These are phyloP conservation scores for Sylvilagus bachmani DNA, from an alignment of 2,113 vertebrate species.

Conservation along the genomic window DNA sequence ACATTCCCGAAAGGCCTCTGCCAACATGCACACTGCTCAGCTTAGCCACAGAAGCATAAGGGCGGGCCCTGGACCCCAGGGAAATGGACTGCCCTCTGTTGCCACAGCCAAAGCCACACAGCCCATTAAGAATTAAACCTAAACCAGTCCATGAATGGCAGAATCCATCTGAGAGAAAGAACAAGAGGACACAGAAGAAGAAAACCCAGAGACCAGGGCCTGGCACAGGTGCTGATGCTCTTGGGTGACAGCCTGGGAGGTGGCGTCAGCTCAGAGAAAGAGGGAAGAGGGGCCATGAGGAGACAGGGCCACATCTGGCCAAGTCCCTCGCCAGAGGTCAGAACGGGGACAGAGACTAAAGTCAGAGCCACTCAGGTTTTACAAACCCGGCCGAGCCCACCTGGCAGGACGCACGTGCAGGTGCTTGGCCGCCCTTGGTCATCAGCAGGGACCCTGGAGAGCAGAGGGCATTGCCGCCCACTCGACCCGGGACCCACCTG, in stretches of 20 bases:
- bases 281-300: neutral
- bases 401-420: neutral
- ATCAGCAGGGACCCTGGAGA: no score
- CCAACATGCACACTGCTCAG: neutral
- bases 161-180: slow-evolving; percentile 10
- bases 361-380: neutral
- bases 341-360: neutral
- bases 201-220: neutral
- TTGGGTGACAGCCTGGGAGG: neutral
- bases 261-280: rapidly evolving
- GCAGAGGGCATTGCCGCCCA: no score
- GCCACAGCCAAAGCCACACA: slow-evolving; percentile 20
- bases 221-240: no score
- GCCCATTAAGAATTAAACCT: neutral
- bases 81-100: neutral
- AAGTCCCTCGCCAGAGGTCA: slow-evolving; percentile 41
- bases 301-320: neutral
- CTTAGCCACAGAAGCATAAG: neutral
- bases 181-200: neutral
- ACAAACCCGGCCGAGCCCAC: neutral
- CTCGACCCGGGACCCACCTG: slow-evolving; percentile 89
- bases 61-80: neutral
- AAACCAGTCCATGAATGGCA: neutral
- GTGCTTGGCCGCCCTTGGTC: no score
- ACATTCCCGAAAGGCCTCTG: neutral